Percentiles rank a stretch among this genome's conserved stretches.
Conservation (phyloP, 2,113 vertebrate genomes). For the Natator depressus region DNA sequence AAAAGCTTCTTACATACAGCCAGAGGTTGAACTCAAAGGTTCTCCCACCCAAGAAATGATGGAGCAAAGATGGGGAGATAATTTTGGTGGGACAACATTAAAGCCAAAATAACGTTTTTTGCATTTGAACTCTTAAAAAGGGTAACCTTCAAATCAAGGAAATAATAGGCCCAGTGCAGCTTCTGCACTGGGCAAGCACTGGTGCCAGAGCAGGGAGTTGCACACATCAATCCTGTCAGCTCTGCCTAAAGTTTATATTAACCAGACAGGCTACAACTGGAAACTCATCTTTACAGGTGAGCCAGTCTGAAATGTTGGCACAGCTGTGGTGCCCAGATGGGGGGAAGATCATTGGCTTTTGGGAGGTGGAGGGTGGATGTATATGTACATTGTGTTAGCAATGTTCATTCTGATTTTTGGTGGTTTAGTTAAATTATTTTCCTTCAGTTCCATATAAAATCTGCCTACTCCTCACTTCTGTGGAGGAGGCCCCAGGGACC, state of each 20-base stretch:
- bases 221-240: background rate
- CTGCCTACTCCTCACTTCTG: background rate
- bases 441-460: background rate
- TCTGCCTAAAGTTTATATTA: background rate
- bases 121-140: background rate
- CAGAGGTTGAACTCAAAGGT: background rate
- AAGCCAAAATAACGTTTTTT: background rate
- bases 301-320: background rate
- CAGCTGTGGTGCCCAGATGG: background rate
- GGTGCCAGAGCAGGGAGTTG: background rate
- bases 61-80: background rate
- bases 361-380: too few species aligned
- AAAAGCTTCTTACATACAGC: background rate
- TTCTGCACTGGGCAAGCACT: background rate
- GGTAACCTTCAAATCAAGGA: background rate
- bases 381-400: background rate
- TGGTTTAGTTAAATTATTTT: background rate
- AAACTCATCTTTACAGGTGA: background rate
- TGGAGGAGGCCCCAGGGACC: background rate
- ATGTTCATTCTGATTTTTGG: background rate
- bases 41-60: background rate
- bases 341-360: too few species aligned
- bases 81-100: background rate
- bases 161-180: background rate
- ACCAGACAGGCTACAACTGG: background rate